phyloP scores from a whole-genome alignment of 2,888 invertebrate species.

The Holacanthella duospinosa region DNA sequence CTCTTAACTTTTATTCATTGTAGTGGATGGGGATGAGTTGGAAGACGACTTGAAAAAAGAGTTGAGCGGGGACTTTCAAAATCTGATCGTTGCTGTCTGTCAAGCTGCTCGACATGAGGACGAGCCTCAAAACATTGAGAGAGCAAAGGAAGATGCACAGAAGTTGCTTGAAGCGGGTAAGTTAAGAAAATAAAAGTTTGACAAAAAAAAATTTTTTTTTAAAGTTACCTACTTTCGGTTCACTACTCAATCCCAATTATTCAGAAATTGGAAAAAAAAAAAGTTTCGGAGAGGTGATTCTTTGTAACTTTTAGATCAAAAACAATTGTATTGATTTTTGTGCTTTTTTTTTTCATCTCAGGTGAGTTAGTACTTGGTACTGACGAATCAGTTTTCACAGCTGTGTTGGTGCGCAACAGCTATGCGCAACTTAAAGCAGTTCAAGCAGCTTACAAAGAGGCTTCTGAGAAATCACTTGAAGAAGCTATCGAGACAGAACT shows the following conservation, averaged over 20 bases:
- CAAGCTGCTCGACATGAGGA: conserved; percentile 36
- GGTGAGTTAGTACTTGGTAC: conserved; percentile 41
- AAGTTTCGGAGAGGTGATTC: no score
- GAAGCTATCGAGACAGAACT: conserved; percentile 31
- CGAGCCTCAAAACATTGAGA: conserved; percentile 23
- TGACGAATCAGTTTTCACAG: conserved; percentile 41
- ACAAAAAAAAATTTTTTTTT: no score
- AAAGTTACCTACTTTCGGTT: no score
- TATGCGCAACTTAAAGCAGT: conserved; percentile 41
- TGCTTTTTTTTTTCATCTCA: conserved; percentile 15
- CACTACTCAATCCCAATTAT: no score
- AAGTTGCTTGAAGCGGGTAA: conserved; percentile 35
- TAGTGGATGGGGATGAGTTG: conserved; percentile 40
- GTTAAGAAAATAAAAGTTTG: no score
- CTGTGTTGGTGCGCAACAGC: conserved; percentile 42
- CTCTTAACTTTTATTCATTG: conserved; percentile 8
- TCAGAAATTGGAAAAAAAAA: no score
- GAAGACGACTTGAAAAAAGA: conserved; percentile 44
- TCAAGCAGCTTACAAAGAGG: conserved; percentile 28
- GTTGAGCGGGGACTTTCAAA: conserved; percentile 46
- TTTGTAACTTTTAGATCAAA: no score
- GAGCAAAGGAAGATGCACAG: conserved; percentile 33
- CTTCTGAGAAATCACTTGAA: conserved; percentile 31
- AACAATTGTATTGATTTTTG: no score
- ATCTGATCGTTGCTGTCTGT: conserved; percentile 43